Percentiles rank a stretch among this genome's conserved stretches.
These are phyloP conservation scores for Ispidina lecontei DNA, from an alignment of 2,797 vertebrate species.

Conservation along the genomic window DNA sequence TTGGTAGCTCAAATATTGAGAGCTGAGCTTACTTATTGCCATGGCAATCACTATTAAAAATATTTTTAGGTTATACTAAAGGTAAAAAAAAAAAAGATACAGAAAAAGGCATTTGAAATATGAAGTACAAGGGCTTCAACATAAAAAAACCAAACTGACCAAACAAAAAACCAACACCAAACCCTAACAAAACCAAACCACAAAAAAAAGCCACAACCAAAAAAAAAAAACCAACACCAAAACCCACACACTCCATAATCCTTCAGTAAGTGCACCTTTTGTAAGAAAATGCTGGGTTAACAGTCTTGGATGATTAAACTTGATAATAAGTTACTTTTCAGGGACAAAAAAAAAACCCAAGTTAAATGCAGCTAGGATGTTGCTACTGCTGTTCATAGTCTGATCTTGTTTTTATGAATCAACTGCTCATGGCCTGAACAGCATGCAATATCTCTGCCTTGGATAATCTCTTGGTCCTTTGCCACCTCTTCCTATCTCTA, in stretches of 20 bases:
- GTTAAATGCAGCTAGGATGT: neutral
- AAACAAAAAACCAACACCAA: too few relatives aligned
- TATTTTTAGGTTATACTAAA: constrained; percentile 54
- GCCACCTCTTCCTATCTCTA: neutral
- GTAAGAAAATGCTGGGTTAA: neutral
- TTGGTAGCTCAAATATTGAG: constrained; percentile 27
- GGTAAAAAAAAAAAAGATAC: neutral
- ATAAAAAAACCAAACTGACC: neutral
- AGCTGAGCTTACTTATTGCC: constrained; percentile 56
- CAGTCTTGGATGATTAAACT: constrained; percentile 24
- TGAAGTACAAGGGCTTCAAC: neutral
- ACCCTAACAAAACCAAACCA: neutral
- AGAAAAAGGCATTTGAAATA: neutral
- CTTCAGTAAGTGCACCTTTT: neutral
- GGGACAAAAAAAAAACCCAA: neutral
- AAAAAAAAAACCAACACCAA: too few relatives aligned
- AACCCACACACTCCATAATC: neutral
- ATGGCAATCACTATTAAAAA: constrained; percentile 65
- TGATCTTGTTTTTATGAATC: constrained; percentile 19
- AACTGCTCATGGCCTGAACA: neutral
- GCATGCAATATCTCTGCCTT: neutral
- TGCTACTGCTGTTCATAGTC: neutral
- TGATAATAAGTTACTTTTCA: neutral
- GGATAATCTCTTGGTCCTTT: neutral
- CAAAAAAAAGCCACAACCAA: too few relatives aligned